Evolutionary conservation across 1,140 invertebrate species (phyloP).

Genomic region (Saccostrea cuccullata): DNA sequence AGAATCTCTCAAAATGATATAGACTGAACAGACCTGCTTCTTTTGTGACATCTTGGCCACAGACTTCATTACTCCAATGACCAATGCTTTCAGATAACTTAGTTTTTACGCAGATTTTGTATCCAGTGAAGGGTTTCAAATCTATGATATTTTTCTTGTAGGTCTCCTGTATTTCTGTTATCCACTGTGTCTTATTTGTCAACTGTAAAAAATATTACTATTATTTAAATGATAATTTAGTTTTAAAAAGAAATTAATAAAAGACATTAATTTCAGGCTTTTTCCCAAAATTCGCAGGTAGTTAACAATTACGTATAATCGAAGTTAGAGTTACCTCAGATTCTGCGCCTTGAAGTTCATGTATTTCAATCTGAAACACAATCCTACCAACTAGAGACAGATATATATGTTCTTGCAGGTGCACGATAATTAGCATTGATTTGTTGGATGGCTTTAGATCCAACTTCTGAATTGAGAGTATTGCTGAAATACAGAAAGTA

Average conservation of each 20-base stretch:
- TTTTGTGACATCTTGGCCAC: background rate
- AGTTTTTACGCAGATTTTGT: background rate
- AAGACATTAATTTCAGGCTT: background rate
- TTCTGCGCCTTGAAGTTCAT: background rate
- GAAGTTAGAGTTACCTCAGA: background rate
- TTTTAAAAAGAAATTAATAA: background rate
- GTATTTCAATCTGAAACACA: background rate
- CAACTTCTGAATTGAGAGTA: background rate
- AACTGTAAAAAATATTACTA: too few species aligned
- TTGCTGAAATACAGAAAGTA: background rate
- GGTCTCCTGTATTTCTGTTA: background rate
- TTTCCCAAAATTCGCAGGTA: background rate
- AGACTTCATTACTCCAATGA: background rate
- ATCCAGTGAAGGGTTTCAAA: background rate
- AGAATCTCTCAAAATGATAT: background rate
- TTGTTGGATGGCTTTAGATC: background rate
- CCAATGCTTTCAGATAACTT: background rate
- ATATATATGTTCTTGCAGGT: background rate
- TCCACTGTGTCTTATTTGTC: background rate
- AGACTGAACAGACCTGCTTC: background rate
- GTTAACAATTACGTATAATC: background rate
- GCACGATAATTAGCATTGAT: background rate
- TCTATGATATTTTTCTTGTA: background rate
- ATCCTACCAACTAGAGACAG: background rate
- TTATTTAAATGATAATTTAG: background rate